Percentiles rank a stretch among this genome's conserved stretches.
Evolutionary conservation across 2,888 invertebrate species (phyloP).

Genomic region (Himalopsyche japonica): DNA sequence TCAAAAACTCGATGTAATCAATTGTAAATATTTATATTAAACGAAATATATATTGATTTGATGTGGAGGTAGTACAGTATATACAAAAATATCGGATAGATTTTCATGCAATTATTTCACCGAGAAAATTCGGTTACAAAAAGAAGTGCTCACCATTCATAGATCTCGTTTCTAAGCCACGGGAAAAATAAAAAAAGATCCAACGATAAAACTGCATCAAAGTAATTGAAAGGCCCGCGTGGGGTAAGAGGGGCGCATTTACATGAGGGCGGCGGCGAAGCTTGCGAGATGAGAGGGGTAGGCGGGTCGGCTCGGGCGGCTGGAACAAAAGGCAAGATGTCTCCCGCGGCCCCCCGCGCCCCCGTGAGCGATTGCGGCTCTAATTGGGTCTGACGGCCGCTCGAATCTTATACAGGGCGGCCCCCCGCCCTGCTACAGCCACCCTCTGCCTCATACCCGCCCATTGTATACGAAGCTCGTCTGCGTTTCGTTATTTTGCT

Average conservation of each 20-base stretch:
- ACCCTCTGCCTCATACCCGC: slow-evolving; percentile 43
- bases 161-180: neutral
- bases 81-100: too few species aligned
- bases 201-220: slow-evolving; percentile 33
- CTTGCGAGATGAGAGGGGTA: slow-evolving; percentile 12
- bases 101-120: neutral
- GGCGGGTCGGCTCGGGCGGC: slow-evolving; percentile 42
- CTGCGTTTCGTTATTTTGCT: neutral
- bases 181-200: neutral
- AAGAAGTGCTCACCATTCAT: neutral
- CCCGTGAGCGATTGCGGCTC: slow-evolving; percentile 62
- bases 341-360: slow-evolving; percentile 27
- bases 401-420: slow-evolving; percentile 62
- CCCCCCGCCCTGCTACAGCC: slow-evolving; percentile 51
- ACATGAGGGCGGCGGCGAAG: slow-evolving; percentile 5
- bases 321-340: slow-evolving; percentile 42
- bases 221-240: slow-evolving; percentile 33
- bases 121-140: neutral
- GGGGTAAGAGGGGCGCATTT: slow-evolving; percentile 40
- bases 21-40: too few species aligned
- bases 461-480: neutral
- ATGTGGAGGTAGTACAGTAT: too few species aligned
- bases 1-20: too few species aligned
- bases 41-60: too few species aligned
- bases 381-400: slow-evolving; percentile 64